Percentiles rank a stretch among this genome's conserved stretches.
Conservation (phyloP, 1,140 invertebrate genomes). For the Neodiprion fabricii region DNA sequence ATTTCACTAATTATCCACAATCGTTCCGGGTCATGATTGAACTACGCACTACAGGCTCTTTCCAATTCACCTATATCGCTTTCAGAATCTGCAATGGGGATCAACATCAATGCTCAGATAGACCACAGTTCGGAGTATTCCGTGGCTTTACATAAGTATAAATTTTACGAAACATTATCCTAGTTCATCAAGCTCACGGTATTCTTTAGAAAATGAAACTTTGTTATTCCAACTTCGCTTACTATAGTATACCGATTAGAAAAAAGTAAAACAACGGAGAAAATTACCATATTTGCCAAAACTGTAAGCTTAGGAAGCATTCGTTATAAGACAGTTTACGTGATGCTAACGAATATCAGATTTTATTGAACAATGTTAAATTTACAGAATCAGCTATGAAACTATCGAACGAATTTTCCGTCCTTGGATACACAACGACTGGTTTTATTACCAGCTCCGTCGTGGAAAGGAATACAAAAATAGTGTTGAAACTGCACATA, state of each 20-base stretch:
- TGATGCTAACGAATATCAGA: neutral
- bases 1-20: too few species aligned
- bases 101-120: constrained; percentile 75
- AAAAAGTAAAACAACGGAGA: too few species aligned
- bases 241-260: too few species aligned
- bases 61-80: constrained; percentile 5
- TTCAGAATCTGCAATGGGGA: constrained; percentile 88
- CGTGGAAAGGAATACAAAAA: constrained; percentile 54
- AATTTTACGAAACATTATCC: constrained; percentile 20
- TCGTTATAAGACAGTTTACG: neutral
- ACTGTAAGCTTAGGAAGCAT: neutral
- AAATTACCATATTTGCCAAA: too few species aligned
- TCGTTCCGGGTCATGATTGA: too few species aligned
- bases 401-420: constrained; percentile 17
- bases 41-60: too few species aligned
- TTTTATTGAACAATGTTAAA: neutral
- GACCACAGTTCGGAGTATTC: constrained; percentile 77
- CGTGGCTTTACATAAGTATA: constrained; percentile 70
- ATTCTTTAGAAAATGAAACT: constrained; percentile 25
- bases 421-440: constrained; percentile 28
- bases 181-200: constrained; percentile 15
- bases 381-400: constrained; percentile 38
- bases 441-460: constrained; percentile 29
- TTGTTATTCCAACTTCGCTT: neutral
- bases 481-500: constrained; percentile 62